Evolutionary conservation across 1,140 invertebrate genomes (phyloP).

Genomic region (Leptinotarsa lineolata): DNA sequence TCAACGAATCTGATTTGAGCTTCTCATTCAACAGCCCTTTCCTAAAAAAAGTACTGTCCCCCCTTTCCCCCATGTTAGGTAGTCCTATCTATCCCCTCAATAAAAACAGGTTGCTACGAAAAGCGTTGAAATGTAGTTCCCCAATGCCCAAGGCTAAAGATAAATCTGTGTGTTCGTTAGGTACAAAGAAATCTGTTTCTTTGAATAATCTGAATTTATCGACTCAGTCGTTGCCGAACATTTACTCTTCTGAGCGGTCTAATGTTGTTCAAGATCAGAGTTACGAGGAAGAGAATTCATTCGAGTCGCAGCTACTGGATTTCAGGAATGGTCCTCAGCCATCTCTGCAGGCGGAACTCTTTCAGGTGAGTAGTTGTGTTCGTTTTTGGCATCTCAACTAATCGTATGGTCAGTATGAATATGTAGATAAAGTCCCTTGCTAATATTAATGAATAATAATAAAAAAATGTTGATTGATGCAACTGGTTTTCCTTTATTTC

Average conservation of each 20-base stretch:
- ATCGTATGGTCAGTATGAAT: too few species aligned
- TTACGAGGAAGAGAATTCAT: not conserved
- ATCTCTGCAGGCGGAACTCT: constrained; percentile 19
- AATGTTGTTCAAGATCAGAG: constrained; percentile 27
- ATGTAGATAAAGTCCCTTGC: too few species aligned
- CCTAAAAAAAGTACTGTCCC: constrained; percentile 6
- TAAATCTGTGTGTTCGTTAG: not conserved
- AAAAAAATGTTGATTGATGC: too few species aligned
- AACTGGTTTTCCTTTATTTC: too few species aligned
- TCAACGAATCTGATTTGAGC: not conserved
- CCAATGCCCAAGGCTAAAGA: not conserved
- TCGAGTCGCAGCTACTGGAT: not conserved
- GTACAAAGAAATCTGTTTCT: not conserved
- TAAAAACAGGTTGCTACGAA: constrained; percentile 2
- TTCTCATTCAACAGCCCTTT: constrained; percentile 19
- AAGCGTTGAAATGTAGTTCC: not conserved
- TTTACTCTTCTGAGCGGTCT: constrained; percentile 18
- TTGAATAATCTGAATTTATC: constrained; percentile 9
- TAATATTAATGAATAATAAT: too few species aligned
- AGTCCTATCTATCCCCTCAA: constrained; percentile 15
- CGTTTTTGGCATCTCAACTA: too few species aligned
- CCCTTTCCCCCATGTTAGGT: constrained; percentile 4
- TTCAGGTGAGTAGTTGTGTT: constrained; percentile 19
- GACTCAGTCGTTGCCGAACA: constrained; percentile 4
- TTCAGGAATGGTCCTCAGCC: not conserved